Percentiles rank a stretch among this genome's conserved stretches.
These are phyloP conservation scores for Drosophila albomicans DNA, from an alignment of 1,140 invertebrate genomes.

Conservation along the genomic window DNA sequence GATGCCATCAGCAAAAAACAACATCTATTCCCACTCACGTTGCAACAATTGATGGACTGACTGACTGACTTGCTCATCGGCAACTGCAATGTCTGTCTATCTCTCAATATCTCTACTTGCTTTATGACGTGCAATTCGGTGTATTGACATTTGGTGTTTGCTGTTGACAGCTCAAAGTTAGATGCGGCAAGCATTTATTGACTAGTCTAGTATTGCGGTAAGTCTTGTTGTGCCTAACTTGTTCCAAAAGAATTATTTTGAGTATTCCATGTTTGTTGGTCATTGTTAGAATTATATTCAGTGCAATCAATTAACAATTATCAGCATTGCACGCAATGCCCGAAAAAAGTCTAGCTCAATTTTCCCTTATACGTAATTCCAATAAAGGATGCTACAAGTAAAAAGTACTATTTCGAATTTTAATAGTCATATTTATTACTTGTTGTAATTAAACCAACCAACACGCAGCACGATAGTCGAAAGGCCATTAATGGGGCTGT, in stretches of 20 bases:
- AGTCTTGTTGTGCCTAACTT: neutral
- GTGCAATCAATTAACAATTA: slow-evolving; percentile 26
- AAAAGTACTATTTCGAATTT: neutral
- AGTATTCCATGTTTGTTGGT: slow-evolving; percentile 10
- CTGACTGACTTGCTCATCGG: slow-evolving; percentile 41
- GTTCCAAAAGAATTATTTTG: neutral
- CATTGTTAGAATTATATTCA: slow-evolving; percentile 7
- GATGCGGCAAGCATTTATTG: slow-evolving; percentile 7
- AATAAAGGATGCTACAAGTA: neutral
- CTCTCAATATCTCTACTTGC: slow-evolving; percentile 27
- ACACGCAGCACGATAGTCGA: neutral
- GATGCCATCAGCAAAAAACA: slow-evolving; percentile 48
- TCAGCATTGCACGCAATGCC: slow-evolving; percentile 21
- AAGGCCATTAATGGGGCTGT: neutral
- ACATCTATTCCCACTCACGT: slow-evolving; percentile 53
- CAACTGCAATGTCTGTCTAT: slow-evolving; percentile 35
- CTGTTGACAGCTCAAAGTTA: slow-evolving; percentile 40
- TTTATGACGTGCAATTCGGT: slow-evolving; percentile 44
- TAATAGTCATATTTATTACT: neutral
- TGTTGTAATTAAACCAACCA: neutral
- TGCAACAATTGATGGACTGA: slow-evolving; percentile 63
- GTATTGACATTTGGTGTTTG: slow-evolving; percentile 51
- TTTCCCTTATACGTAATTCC: neutral
- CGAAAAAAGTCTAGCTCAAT: neutral
- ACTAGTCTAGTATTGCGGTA: neutral